Percentiles rank a stretch among this genome's conserved stretches.
phyloP scores from a whole-genome alignment of 1,140 invertebrate genomes.

The Drosophila varians region DNA sequence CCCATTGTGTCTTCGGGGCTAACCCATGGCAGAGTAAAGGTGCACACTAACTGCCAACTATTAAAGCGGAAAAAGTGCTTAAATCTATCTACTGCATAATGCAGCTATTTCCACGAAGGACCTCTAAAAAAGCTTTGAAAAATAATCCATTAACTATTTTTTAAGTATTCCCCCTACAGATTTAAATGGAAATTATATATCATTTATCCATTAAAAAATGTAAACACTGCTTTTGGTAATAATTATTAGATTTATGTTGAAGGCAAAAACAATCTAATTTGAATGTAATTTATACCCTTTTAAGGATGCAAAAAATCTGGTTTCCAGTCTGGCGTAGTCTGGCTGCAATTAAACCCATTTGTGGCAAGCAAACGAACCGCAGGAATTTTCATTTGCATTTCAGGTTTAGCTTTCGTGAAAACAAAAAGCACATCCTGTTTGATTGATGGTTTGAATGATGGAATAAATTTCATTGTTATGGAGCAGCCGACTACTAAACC shows the following conservation, averaged over 20 bases:
- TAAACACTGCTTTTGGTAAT: neutral
- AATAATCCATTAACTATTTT: too few relatives aligned
- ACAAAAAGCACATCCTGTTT: neutral
- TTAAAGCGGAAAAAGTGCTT: conserved; percentile 28
- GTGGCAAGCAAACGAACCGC: neutral
- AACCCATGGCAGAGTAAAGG: conserved; percentile 18
- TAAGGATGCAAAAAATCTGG: neutral
- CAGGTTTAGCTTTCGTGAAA: neutral
- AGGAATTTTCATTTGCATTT: conserved; percentile 12
- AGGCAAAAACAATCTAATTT: neutral
- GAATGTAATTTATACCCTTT: neutral
- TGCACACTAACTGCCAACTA: conserved; percentile 9
- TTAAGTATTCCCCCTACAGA: too few relatives aligned
- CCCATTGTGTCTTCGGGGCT: conserved; percentile 16
- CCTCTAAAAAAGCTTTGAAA: too few relatives aligned
- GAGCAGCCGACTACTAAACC: neutral
- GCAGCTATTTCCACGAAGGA: neutral
- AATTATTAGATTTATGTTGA: neutral
- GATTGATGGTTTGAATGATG: conserved; percentile 34
- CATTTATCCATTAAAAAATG: too few relatives aligned
- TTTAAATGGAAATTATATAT: too few relatives aligned
- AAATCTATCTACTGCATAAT: conserved; percentile 17
- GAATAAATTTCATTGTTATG: neutral
- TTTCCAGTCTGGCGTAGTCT: neutral
- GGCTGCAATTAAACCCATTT: neutral